phyloP scores from a whole-genome alignment of 2,113 vertebrate genomes.

The Sarotherodon lohbergeri region DNA sequence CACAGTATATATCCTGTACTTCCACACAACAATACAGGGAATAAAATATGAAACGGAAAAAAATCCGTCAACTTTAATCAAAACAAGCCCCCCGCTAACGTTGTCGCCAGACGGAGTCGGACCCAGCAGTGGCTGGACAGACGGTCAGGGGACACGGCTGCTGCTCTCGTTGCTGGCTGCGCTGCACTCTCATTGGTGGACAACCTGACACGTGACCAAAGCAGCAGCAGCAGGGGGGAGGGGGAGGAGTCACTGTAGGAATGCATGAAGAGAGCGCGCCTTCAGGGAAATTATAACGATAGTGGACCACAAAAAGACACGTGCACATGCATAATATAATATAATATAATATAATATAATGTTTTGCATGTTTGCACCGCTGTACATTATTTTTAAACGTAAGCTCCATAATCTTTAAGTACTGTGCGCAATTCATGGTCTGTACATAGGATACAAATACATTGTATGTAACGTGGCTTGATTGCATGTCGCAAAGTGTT shows the following conservation, averaged over 20 bases:
- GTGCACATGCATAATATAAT: background rate
- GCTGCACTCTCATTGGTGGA: conserved; percentile 51
- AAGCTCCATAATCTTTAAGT: background rate
- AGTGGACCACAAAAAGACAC: background rate
- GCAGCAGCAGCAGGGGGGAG: background rate
- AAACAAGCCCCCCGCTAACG: conserved; percentile 39
- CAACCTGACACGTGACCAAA: conserved; percentile 26
- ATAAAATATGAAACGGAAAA: background rate
- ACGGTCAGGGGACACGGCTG: background rate
- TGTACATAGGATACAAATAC: background rate
- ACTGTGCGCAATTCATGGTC: background rate
- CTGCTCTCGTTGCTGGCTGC: background rate
- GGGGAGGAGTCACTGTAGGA: conserved; percentile 56
- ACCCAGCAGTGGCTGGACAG: conserved; percentile 13
- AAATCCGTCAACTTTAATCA: conserved; percentile 30
- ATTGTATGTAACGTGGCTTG: background rate
- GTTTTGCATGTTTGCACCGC: background rate
- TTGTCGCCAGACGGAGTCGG: conserved; percentile 9
- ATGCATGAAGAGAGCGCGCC: conserved; percentile 53
- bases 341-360: background rate
- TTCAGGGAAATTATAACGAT: conserved; percentile 39
- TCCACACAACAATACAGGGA: background rate
- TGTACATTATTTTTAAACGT: background rate
- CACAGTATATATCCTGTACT: background rate
- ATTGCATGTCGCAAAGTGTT: background rate